Evolutionary conservation across 2,888 invertebrate species (phyloP), one percentile per base, ranked within the genome.

Genomic region (Hemicrepidius hirtus): DNA sequence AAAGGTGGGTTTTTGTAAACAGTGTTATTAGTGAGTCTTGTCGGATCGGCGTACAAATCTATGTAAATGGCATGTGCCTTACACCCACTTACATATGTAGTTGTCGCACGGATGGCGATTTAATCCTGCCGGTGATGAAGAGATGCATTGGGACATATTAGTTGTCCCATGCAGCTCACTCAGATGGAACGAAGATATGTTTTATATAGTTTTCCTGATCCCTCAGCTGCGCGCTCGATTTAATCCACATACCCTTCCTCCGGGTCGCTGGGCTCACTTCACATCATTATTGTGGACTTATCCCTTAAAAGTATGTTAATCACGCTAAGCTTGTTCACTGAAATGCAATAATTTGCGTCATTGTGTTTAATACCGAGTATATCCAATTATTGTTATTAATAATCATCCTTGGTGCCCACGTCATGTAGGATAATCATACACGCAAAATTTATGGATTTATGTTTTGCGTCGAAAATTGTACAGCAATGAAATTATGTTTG

Each of bases 81-180:
- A 69, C 63, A 69, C 69, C 64, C 69, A 64, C 69, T 64, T 62
- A 69, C 63, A 62, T 46, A 46, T 69, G 69, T 69, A 69, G 55
- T 69, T 69, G 69, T 69, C 69, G 40, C 69, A 32, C 53, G 21
- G 50, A 21, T 55, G 28, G 63, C 69, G 62, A 63, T 63, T 69
- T 69, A 64, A 69, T 69, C 69, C 68, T 35, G 28, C 28, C 24
- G 18, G 44, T 41, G 71, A 75, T 72, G 59, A 70, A 74, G 64
- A 59, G 55, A 66, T 66, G 55, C 68, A 67, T 73, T 75, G 72
- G 73, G 75, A 75, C 63, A 67, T 75, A 69, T 75, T 71, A 70
- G 68, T 73, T 75, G 73, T 73, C 67, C 66, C 71, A 65, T 65
- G 71, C 64, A 55, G 71, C 35, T 57, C 67, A 70, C 64, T 73